Evolutionary conservation across 1,140 invertebrate species (phyloP).

Genomic region (Delia radicum): DNA sequence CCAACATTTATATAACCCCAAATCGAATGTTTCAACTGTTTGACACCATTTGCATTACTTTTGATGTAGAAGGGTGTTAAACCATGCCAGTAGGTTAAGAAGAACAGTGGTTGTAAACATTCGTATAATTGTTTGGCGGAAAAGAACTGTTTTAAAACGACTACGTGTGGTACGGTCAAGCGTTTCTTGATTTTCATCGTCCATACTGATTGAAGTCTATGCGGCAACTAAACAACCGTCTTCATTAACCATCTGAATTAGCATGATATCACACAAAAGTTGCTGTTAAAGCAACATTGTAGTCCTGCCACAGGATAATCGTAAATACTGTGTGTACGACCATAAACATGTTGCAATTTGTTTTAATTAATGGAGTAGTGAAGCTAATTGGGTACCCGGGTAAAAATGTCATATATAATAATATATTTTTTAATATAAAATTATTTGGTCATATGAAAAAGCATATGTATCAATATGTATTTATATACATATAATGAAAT

Average conservation of each 20-base stretch:
- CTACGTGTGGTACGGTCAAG: constrained; percentile 25
- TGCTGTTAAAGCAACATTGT: not conserved
- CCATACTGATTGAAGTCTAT: constrained; percentile 10
- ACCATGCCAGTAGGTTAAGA: constrained; percentile 40
- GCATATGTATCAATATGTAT: too few relatives aligned
- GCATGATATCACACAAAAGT: not conserved
- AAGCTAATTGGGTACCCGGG: too few relatives aligned
- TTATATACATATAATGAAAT: too few relatives aligned
- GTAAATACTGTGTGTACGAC: not conserved
- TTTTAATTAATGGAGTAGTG: too few relatives aligned
- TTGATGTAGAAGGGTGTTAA: constrained; percentile 46
- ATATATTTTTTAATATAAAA: too few relatives aligned
- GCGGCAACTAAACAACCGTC: not conserved
- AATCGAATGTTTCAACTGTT: constrained; percentile 38
- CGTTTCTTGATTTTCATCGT: constrained; percentile 1
- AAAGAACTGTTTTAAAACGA: constrained; percentile 33
- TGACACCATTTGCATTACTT: constrained; percentile 25
- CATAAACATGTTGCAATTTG: not conserved
- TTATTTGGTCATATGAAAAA: too few relatives aligned
- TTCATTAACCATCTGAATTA: not conserved
- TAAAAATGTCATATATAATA: too few relatives aligned
- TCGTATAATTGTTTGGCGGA: constrained; percentile 47
- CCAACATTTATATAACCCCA: constrained; percentile 45
- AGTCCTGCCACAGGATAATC: too few relatives aligned
- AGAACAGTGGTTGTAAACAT: constrained; percentile 43